phyloP scores from a whole-genome alignment of 2,113 vertebrate species.

The Phalacrocorax carbo region DNA sequence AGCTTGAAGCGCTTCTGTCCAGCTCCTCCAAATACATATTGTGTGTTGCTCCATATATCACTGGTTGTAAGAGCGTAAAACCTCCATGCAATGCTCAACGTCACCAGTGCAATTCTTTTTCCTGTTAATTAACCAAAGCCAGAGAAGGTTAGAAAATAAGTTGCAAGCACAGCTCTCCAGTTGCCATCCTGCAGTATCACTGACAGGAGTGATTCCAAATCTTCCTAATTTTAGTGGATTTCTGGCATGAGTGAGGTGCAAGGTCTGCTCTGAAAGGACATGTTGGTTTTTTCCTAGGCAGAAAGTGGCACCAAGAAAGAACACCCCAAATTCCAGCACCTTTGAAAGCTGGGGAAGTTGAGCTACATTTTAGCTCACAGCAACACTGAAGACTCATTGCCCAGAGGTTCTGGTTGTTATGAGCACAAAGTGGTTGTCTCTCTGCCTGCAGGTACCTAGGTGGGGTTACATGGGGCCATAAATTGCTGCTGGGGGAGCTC shows the following conservation, averaged over 20 bases:
- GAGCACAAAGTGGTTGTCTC: background rate
- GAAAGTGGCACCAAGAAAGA: background rate
- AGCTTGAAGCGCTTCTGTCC: background rate
- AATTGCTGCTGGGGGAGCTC: background rate
- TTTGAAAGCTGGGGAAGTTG: background rate
- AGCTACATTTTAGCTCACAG: rapidly evolving
- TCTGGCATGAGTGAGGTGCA: background rate
- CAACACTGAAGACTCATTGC: background rate
- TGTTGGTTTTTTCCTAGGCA: background rate
- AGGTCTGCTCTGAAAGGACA: background rate
- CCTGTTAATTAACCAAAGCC: background rate
- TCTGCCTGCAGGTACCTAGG: background rate
- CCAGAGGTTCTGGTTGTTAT: background rate
- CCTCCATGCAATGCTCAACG: rapidly evolving
- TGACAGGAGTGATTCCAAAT: background rate
- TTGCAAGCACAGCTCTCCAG: background rate
- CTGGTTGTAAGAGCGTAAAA: background rate
- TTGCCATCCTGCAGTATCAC: background rate
- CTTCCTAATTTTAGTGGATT: background rate
- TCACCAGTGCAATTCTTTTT: background rate
- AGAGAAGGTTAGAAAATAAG: background rate
- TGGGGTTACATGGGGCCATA: background rate
- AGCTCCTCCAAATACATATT: background rate
- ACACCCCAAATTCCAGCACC: background rate
- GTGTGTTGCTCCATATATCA: background rate